phyloP scores from a whole-genome alignment of 2,113 vertebrate species.

The Dolichotis patagonum region DNA sequence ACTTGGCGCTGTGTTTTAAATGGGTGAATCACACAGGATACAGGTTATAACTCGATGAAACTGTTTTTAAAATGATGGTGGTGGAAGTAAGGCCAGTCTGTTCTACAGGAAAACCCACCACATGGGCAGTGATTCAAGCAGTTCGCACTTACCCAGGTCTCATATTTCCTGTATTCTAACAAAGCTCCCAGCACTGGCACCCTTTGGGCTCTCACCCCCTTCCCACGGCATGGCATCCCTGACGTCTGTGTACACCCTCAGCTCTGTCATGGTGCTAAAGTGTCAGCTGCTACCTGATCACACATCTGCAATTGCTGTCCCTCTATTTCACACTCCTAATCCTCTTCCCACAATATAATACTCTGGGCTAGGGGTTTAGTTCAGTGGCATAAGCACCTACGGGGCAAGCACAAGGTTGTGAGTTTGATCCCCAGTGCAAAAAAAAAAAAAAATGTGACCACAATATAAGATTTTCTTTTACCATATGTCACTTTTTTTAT shows the following conservation, averaged over 20 bases:
- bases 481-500: not conserved
- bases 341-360: not conserved
- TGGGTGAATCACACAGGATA: not conserved
- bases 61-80: not conserved
- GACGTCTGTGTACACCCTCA: accelerated
- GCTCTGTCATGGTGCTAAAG: not conserved
- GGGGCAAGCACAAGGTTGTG: no score
- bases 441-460: no score
- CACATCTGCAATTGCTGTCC: not conserved
- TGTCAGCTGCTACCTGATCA: not conserved
- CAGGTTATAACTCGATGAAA: no score
- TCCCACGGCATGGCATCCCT: not conserved
- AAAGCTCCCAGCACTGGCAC: not conserved
- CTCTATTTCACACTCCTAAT: no score
- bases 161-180: not conserved
- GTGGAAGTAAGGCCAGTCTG: not conserved
- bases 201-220: not conserved
- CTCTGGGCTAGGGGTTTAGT: no score
- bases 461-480: not conserved
- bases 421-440: no score
- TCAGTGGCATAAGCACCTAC: no score
- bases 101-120: not conserved
- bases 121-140: not conserved
- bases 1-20: not conserved
- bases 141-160: not conserved